These are phyloP conservation scores for Clarias macrocephalus DNA, from an alignment of 2,113 vertebrate genomes.

Conservation along the genomic window DNA sequence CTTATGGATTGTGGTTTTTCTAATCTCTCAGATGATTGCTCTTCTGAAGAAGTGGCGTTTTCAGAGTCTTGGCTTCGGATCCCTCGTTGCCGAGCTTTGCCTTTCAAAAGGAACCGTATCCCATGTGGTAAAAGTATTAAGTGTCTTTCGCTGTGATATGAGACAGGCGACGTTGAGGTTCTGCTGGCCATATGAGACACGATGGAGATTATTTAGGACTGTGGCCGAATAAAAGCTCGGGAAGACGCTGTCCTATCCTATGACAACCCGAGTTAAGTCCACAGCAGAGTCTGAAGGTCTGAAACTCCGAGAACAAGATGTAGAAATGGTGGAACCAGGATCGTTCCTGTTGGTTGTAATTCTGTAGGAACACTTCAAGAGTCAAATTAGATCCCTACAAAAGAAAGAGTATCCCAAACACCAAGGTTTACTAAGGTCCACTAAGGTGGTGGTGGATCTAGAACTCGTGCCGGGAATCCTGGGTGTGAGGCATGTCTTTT, in stretches of 20 bases:
- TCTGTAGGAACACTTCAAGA: background rate
- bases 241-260: background rate
- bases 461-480: background rate
- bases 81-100: background rate
- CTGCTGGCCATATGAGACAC: constrained; percentile 47
- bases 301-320: background rate
- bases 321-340: background rate
- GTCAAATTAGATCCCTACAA: background rate
- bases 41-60: constrained; percentile 2
- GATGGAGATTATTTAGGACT: background rate
- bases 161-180: constrained; percentile 20
- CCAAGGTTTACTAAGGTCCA: background rate
- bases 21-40: constrained; percentile 33
- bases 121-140: constrained; percentile 17
- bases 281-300: background rate
- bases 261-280: background rate
- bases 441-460: background rate
- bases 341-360: background rate
- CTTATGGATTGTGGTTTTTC: constrained; percentile 16
- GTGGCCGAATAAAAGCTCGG: background rate
- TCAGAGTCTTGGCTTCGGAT: background rate
- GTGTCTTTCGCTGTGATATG: constrained; percentile 20
- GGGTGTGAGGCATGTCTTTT: background rate
- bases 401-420: background rate
- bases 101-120: constrained; percentile 26